phyloP scores from a whole-genome alignment of 2,888 invertebrate species.

The Drosophila infuscata region DNA sequence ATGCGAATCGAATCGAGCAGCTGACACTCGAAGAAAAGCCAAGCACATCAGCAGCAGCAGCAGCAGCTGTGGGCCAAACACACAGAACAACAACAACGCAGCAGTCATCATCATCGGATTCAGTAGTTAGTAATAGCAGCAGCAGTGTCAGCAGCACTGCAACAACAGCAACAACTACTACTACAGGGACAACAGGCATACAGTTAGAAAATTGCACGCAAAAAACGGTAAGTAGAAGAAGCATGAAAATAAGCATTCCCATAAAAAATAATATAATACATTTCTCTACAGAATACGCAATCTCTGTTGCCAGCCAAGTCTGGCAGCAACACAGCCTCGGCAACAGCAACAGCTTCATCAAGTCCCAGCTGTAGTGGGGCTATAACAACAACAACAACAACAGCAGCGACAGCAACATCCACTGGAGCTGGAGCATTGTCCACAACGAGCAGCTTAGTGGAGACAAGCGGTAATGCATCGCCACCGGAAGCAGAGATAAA shows the following conservation, averaged over 20 bases:
- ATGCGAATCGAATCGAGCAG: constrained; percentile 89
- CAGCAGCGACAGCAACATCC: constrained; percentile 16
- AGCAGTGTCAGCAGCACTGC: constrained; percentile 27
- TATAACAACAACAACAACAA: constrained; percentile 18
- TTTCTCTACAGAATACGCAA: constrained; percentile 79
- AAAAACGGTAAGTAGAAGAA: constrained; percentile 57
- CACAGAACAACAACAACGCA: constrained; percentile 49
- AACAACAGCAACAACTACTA: constrained; percentile 37
- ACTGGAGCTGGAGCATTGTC: constrained; percentile 29
- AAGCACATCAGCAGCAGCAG: constrained; percentile 66
- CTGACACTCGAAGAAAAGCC: constrained; percentile 85
- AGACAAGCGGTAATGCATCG: constrained; percentile 70
- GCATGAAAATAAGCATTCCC: neutral
- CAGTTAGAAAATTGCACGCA: constrained; percentile 56
- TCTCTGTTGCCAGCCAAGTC: constrained; percentile 75
- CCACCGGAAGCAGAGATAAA: constrained; percentile 87
- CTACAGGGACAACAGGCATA: constrained; percentile 51
- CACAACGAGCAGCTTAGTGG: constrained; percentile 42
- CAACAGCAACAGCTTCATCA: constrained; percentile 28
- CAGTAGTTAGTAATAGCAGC: constrained; percentile 28
- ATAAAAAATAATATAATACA: neutral
- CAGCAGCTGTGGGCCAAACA: constrained; percentile 54
- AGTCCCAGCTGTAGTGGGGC: constrained; percentile 35
- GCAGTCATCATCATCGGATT: constrained; percentile 28
- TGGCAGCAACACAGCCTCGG: constrained; percentile 43